Base-by-base conservation (phyloP, 2,113 vertebrate species). In the Sinocyclocheilus grahami region DNA sequence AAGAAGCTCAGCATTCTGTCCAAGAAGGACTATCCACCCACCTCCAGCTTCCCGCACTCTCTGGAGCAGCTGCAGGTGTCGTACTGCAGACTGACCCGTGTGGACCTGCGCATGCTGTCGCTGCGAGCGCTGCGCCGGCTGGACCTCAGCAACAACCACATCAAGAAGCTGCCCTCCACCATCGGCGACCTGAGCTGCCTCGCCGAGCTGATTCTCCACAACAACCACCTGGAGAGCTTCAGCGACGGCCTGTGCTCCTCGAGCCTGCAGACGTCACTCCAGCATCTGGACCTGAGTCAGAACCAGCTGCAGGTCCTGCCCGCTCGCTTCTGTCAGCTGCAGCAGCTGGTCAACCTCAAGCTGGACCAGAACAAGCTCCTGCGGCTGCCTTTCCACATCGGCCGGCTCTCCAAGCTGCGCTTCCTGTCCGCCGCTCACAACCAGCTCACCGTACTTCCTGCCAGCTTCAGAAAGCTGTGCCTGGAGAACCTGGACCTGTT, bases 101-200 rank as follows among this genome's bases (percentile, higher is more conserved):
- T 99, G 20, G 98, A 99, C 93, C 95, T 88, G 90, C 93, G 97
- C 0, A 96, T 99, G 93, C 95, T 99, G 33, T 94, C 93, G 5
- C 94, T 99, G 62, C 96, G 92, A 95, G 95, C 92, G 67, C 96
- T 99, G n/a, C 94, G 94, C 14, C 97, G 94, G 67, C 95, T 99
- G 1, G 98, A 99, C 92, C 95, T 99, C 46, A 99, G 98, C 87
- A 97, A 98, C 86, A 99, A 99, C 78, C 96, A 97, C 86, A 97
- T 99, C 77, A 97, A 96, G 93, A 96, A 96, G 86, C 96, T 99
- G 85, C 97, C 98, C 0, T 93, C 95, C 10, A 95, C 96, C 3
- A 92, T 99, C 0, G 98, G 97, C 0, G 97, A 98, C 88, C 95
- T 99, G 76, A 37, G 79, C 83, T 94, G 94, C 6, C 97, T 99